Evolutionary conservation across 1,140 invertebrate genomes (phyloP), one percentile per base, ranked within the genome.

Genomic region (Batillaria attramentaria): DNA sequence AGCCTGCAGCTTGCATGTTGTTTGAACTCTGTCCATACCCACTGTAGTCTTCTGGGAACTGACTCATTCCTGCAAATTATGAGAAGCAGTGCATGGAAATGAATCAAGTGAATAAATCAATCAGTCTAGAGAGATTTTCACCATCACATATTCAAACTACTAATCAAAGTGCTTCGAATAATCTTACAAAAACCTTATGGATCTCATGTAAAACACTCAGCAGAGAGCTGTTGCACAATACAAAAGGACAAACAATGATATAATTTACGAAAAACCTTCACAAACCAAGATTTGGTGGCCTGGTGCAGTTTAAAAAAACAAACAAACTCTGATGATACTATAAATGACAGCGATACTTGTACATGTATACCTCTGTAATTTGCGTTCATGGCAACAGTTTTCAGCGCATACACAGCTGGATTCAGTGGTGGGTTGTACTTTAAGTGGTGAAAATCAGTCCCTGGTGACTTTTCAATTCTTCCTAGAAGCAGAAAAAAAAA

Each of bases 21-120:
- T 57, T 68, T 46, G 66, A 73, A 57, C 66, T 72, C 5, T 74
- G 57, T 16, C 74, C 79, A 83, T 82, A 84, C 39, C 72, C 73
- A 76, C 65, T 73, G 66, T 80, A 82, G 54, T 83, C 76, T 66
- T 84, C 83, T 57, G 79, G 81, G 50, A 83, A 84, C 57, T 81
- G 82, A 42, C 78, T 80, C 74, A 83, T 84, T 57, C 70, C 79
- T 60, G 10, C 18, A 50, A 37, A 68, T 8, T 6, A 68, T 13
- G 46, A 50, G 46, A 50, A 50, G 24, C 46, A 13, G 46, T 50
- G 13, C 24, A 50, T 50, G 24, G 13, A 13, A 13, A 50, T 13
- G 24, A 50, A 50, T 50, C 24, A 13, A 50, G 24, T 13, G 13
- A 13, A 24, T 50, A 50, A 50, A 50, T 13, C 46, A 50, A 50